phyloP scores from a whole-genome alignment of 2,888 invertebrate species.

The Octodonta nipae region DNA sequence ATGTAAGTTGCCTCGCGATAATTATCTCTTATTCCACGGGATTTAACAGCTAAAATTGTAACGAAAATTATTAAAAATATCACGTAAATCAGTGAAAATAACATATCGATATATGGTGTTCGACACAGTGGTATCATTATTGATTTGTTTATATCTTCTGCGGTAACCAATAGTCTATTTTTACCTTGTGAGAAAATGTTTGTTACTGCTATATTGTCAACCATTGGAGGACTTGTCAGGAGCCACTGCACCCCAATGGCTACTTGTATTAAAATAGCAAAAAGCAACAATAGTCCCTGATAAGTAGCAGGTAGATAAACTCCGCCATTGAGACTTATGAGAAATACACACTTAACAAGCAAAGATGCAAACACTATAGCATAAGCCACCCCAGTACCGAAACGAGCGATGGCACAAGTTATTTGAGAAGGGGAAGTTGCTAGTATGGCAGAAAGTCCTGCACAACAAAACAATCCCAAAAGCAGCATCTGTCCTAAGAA shows the following conservation, averaged over 20 bases:
- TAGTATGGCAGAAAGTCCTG: slow-evolving; percentile 64
- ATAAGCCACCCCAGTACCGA: slow-evolving; percentile 70
- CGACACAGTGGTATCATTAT: slow-evolving; percentile 42
- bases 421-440: slow-evolving; percentile 65
- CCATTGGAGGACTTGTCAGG: slow-evolving; percentile 60
- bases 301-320: slow-evolving; percentile 87
- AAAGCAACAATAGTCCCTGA: slow-evolving; percentile 76
- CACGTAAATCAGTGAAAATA: slow-evolving; percentile 70
- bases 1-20: slow-evolving; percentile 88
- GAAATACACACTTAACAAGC: slow-evolving; percentile 85
- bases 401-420: slow-evolving; percentile 69
- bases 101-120: slow-evolving; percentile 55
- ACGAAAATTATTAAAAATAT: slow-evolving; percentile 75
- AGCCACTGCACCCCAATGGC: slow-evolving; percentile 76
- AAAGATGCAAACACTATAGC: slow-evolving; percentile 81
- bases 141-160: slow-evolving; percentile 19
- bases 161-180: slow-evolving; percentile 34
- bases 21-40: slow-evolving; percentile 81
- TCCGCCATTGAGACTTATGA: slow-evolving; percentile 79
- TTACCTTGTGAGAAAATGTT: slow-evolving; percentile 26
- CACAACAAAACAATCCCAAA: slow-evolving; percentile 68
- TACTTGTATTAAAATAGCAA: slow-evolving; percentile 82
- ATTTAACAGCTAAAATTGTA: slow-evolving; percentile 69
- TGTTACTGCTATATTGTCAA: slow-evolving; percentile 36
- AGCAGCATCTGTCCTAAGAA: slow-evolving; percentile 78